Evolutionary conservation across 2,888 invertebrate species (phyloP), one percentile per base, ranked within the genome.

Genomic region (Nesidiocoris tenuis): DNA sequence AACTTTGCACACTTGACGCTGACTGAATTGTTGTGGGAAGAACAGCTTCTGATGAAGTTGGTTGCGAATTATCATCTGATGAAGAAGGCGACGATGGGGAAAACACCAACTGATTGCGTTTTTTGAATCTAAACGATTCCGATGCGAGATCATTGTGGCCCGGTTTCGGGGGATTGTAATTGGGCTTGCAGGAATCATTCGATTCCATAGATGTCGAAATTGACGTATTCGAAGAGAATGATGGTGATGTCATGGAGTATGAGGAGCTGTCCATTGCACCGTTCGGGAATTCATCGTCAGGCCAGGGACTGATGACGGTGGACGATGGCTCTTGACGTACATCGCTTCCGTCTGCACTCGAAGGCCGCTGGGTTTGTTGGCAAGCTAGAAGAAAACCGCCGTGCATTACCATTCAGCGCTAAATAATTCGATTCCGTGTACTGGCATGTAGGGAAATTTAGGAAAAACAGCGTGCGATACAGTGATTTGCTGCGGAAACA

Each of bases 191-290:
- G 0, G 1, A 16, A n/a, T 2, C 56, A 12, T 24, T 12, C 2
- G 67, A 22, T 17, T 22, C 23, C 18, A 18, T n/a, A 16, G 22
- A 21, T 18, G 67, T 56, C 1, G 67, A 56, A 9, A 70, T 18
- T 16, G 59, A 59, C 23, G 70, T 25, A 16, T 21, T 24, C 19
- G 70, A 70, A 5, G 70, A 70, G 25, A 59, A 70, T 17, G 70
- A 70, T 12, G 70, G 70, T 5, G 70, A 70, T 5, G 70, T 70
- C 59, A 70, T 70, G 59, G 70, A 70, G 12, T 70, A 70, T 0
- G 70, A 70, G 1, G 70, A 59, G 19, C 39, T 25, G 16, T n/a
- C n/a, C n/a, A n/a, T n/a, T n/a, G n/a, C n/a, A n/a, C n/a, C n/a
- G n/a, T n/a, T n/a, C n/a, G n/a, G n/a, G n/a, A n/a, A n/a, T n/a